These are phyloP conservation scores for Apotomis capreana DNA, from an alignment of 2,888 invertebrate genomes.

Conservation along the genomic window DNA sequence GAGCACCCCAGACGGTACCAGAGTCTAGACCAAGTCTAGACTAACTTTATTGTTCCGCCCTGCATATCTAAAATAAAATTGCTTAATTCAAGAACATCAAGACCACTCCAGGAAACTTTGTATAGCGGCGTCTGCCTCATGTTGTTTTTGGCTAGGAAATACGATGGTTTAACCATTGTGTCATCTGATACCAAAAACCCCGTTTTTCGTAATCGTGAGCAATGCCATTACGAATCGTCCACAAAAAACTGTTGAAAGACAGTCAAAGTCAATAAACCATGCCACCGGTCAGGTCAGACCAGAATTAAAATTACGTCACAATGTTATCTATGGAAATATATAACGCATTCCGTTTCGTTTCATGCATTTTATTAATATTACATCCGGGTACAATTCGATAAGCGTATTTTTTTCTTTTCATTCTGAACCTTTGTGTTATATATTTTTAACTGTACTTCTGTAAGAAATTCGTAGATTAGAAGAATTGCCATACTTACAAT, in stretches of 20 bases:
- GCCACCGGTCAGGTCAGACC: slow-evolving; percentile 54
- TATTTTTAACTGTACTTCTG: no score
- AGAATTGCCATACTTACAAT: no score
- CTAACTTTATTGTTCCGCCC: slow-evolving; percentile 58
- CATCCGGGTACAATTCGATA: background rate
- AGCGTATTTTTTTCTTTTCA: background rate
- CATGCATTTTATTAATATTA: background rate
- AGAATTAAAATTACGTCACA: slow-evolving; percentile 42
- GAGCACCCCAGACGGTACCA: slow-evolving; percentile 49
- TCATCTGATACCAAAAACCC: slow-evolving; percentile 27
- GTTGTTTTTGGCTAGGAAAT: background rate
- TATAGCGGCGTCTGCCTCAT: background rate
- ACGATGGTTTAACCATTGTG: slow-evolving; percentile 17
- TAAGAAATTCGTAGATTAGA: no score
- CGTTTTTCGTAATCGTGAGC: slow-evolving; percentile 25
- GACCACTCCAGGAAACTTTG: background rate
- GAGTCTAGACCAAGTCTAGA: slow-evolving; percentile 78
- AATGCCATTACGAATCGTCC: background rate
- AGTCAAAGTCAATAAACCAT: slow-evolving; percentile 50
- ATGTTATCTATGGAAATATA: slow-evolving; percentile 50
- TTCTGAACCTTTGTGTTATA: no score
- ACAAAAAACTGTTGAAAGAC: slow-evolving; percentile 48
- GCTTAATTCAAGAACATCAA: slow-evolving; percentile 10
- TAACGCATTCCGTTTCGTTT: slow-evolving; percentile 2
- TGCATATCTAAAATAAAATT: slow-evolving; percentile 26